Evolutionary conservation across 2,888 invertebrate genomes (phyloP), one percentile per base, ranked within the genome.

Genomic region (Cosmia trapezina): DNA sequence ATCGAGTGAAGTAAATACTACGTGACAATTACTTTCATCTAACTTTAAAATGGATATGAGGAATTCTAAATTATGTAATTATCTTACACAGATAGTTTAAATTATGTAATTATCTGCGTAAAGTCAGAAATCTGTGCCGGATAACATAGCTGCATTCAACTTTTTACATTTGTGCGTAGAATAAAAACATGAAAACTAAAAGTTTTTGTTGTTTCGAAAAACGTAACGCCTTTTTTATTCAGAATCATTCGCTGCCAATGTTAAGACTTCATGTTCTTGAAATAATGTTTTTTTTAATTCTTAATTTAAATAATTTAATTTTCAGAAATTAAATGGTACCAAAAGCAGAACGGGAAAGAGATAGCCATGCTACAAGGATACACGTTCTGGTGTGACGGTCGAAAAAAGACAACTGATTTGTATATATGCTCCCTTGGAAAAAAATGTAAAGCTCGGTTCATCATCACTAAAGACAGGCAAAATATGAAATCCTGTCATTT

Each of bases 361-460:
- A 47, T 91, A 49, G 88, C 89, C 0, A 61, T 92, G 0, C 59
- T 91, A 0, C 70, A 89, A 4, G 89, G 90, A 0, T 92, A 81
- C 73, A 88, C 91, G 0, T 93, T 88, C 80, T 91, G 89, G 73
- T 73, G 70, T 4, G 66, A 71, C 22, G 14, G 61, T 0, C 59
- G 73, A 12, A 61, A 33, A 7, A 83, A 68, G 37, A 19, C 43
- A 7, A 76, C 80, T 0, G 70, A 70, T 8, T 6, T 53, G 5
- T 83, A 70, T 28, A 12, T 14, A 4, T 82, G 81, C 37, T 59
- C 68, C 2, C 0, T 17, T 0, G 68, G 57, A 14, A 78, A 14
- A 11, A 62, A n/a, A 11, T 80, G 80, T 45, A 78, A 41, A 45
- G 65, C 83, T 61, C 78, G 83, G 1, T 79, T 79, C 56, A 43